Base-by-base conservation (phyloP, 2,888 invertebrate species). In the Brenthis daphne region DNA sequence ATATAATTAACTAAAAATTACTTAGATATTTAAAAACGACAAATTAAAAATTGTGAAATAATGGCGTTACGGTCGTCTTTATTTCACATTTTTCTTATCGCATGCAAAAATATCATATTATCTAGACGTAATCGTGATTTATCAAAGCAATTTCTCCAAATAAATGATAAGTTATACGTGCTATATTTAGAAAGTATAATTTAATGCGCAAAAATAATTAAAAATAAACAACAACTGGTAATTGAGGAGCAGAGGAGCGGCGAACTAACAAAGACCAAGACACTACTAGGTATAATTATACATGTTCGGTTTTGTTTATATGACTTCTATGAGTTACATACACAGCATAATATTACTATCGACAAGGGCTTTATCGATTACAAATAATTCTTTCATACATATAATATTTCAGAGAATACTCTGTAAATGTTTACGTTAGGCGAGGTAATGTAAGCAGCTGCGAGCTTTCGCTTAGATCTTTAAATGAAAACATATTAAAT, bases 21-120 rank as follows among this genome's bases (percentile, higher is more conserved):
- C 8, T 43, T 43, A 11, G 2, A 43, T 11, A 43, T 11, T 8
- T 43, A 43, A 43, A 43, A 43, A 43, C 37, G 11, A 43, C 8
- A 2, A 43, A 43, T 8, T 8, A 0, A 11, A 43, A 8, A 43
- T 43, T 43, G 11, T 43, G 2, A 11, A 43, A 43, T 43, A 43
- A 43, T 11, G 2, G 37, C 11, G 8, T 43, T 8, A 43, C 11
- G 11, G 11, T 43, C 11, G 0, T 2, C 37, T 8, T 43, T 43
- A 43, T 43, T 43, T 43, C 11, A 2, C 37, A 2, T 11, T 37
- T 11, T 43, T 24, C 48, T 67, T 69, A 72, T 72, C 71, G 47
- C 54, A n/a, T 55, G 24, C 54, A 51, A 65, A 54, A 70, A 54
- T 57, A 11, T 63, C 63, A 65, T 68, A 71, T 71, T 68, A 71